Percentiles rank a stretch among this genome's conserved stretches.
Evolutionary conservation across 2,888 invertebrate genomes (phyloP).

Genomic region (Serripes groenlandicus): DNA sequence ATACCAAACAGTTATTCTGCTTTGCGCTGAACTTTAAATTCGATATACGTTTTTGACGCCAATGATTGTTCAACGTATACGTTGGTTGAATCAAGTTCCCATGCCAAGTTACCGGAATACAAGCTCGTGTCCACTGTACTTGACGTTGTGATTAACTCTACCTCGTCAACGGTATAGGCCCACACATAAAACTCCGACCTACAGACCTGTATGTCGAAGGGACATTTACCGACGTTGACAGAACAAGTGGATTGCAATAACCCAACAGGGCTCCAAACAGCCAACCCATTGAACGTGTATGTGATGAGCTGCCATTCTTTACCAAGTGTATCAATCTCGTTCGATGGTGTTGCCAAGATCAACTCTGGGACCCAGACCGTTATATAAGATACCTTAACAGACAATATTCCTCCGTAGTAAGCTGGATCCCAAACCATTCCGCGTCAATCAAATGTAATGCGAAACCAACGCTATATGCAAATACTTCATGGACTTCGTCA

Average conservation of each 20-base stretch:
- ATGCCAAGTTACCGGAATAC: not conserved
- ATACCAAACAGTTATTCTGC: too few relatives aligned
- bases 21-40: too few relatives aligned
- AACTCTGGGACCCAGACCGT: conserved; percentile 64
- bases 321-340: conserved; percentile 47
- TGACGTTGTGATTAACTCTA: not conserved
- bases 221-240: conserved; percentile 55
- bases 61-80: too few relatives aligned
- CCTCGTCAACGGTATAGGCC: conserved; percentile 45
- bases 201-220: conserved; percentile 62
- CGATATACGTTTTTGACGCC: too few relatives aligned
- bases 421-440: conserved; percentile 40
- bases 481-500: conserved; percentile 49
- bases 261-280: conserved; percentile 47
- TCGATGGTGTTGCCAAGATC: conserved; percentile 53
- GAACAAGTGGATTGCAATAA: conserved; percentile 52
- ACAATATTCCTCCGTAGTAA: conserved; percentile 14
- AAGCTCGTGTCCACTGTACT: not conserved
- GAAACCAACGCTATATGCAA: conserved; percentile 30
- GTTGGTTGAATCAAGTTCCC: not conserved
- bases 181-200: conserved; percentile 38
- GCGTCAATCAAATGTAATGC: conserved; percentile 38
- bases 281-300: conserved; percentile 34
- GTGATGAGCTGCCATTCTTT: conserved; percentile 50
- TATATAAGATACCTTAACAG: conserved; percentile 14